phyloP scores from a whole-genome alignment of 2,113 vertebrate species.

The Isurus oxyrinchus region DNA sequence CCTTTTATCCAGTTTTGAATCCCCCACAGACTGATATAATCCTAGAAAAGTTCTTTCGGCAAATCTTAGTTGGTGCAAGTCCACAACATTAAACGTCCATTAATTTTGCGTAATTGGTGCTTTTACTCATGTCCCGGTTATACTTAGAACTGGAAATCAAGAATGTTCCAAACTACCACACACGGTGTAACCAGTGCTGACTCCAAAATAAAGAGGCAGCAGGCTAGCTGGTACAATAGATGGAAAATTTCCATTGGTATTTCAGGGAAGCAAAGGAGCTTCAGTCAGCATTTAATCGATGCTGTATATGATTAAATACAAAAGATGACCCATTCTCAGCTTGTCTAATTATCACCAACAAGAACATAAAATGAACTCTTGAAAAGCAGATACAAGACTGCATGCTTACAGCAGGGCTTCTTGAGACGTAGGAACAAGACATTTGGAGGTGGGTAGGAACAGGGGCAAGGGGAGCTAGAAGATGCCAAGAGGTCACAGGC shows the following conservation, averaged over 20 bases:
- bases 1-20: background rate
- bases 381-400: background rate
- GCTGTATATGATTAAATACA: background rate
- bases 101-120: background rate
- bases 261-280: background rate
- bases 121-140: background rate
- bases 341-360: background rate
- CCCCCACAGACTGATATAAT: background rate
- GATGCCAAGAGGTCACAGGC: background rate
- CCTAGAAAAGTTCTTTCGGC: background rate
- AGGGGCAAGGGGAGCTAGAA: background rate
- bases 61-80: background rate
- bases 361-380: background rate
- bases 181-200: background rate
- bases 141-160: background rate
- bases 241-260: background rate
- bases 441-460: background rate
- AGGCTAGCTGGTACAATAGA: background rate
- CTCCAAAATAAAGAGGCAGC: background rate
- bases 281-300: background rate
- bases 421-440: background rate
- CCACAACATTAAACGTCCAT: background rate
- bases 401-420: background rate
- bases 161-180: background rate
- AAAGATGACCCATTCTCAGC: background rate